Evolutionary conservation across 2,113 vertebrate species (phyloP).

Genomic region (Catharus minimus): DNA sequence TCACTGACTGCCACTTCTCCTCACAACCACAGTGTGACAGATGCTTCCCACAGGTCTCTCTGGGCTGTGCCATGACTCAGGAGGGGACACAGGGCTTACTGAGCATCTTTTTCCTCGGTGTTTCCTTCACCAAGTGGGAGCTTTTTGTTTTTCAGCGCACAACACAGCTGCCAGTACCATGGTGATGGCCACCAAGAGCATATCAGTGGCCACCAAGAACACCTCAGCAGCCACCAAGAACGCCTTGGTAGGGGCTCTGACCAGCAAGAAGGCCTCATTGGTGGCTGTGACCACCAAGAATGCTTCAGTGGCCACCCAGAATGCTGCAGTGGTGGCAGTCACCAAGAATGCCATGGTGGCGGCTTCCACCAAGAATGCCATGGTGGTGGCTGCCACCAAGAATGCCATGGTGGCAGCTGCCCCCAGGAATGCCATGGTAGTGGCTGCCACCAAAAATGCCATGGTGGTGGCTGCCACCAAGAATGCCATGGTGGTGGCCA

Average conservation of each 20-base stretch:
- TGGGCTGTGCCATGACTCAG: fast-evolving
- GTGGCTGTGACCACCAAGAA: neutral
- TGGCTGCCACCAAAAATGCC: neutral
- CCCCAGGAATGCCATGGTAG: neutral
- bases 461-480: neutral
- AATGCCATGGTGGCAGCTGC: neutral
- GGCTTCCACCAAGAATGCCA: neutral
- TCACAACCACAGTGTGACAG: neutral
- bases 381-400: neutral
- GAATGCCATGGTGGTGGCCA: neutral
- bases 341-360: neutral
- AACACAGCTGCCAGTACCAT: fast-evolving
- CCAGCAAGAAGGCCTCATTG: neutral
- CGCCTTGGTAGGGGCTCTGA: neutral
- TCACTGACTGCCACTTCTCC: neutral
- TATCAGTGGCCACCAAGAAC: neutral
- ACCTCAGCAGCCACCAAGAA: neutral
- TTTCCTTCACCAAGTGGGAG: neutral
- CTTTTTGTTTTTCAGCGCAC: constrained; percentile 20
- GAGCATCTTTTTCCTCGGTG: fast-evolving
- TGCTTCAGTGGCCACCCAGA: neutral
- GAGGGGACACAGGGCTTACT: neutral
- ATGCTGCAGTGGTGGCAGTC: neutral
- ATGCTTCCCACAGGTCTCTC: neutral
- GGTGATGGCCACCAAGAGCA: neutral